phyloP scores from a whole-genome alignment of 2,113 vertebrate species.

The Motacilla tschutschensis region DNA sequence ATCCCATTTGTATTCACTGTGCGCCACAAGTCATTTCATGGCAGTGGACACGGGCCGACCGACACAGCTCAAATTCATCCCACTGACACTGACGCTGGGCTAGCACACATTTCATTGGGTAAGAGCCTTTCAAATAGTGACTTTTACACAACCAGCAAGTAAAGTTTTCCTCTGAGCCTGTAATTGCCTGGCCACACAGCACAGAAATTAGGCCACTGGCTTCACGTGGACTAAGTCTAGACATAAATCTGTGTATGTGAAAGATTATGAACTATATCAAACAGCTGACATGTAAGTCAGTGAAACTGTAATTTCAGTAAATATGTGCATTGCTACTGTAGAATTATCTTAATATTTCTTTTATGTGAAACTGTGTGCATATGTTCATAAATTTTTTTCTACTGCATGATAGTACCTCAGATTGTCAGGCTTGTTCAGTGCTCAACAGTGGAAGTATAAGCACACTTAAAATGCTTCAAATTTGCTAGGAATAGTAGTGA shows the following conservation, averaged over 20 bases:
- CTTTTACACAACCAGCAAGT: background rate
- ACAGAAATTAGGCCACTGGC: background rate
- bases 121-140: background rate
- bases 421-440: background rate
- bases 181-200: background rate
- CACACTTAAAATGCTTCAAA: background rate
- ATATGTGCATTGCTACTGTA: background rate
- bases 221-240: background rate
- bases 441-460: background rate
- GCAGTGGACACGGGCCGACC: background rate
- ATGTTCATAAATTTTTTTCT: background rate
- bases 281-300: background rate
- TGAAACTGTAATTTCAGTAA: background rate
- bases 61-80: background rate
- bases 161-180: background rate
- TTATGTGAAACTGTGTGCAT: background rate
- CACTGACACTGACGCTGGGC: background rate
- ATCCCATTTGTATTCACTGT: fast-evolving
- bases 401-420: background rate
- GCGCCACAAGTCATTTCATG: background rate
- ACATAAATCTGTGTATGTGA: background rate
- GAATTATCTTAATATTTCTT: background rate
- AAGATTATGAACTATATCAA: background rate
- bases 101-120: background rate
- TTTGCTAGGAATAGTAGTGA: background rate